A percentile compares a stretch with the other conserved stretches of the same genome.
phyloP scores from a whole-genome alignment of 1,140 invertebrate species.

The Sycophila sp. region DNA sequence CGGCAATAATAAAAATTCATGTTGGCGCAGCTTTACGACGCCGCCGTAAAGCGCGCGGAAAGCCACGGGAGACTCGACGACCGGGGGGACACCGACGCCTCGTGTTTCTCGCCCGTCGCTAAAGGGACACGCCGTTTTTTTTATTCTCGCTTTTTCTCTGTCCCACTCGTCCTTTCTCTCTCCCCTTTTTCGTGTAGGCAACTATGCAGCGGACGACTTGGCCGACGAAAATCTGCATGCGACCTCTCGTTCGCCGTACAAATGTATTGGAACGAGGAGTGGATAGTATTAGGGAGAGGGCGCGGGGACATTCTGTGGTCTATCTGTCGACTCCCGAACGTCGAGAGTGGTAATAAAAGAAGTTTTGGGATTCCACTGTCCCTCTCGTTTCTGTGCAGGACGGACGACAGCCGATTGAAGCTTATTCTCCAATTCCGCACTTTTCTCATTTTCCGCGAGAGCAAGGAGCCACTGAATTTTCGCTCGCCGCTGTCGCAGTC shows the following conservation, averaged over 20 bases:
- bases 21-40: constrained; percentile 35
- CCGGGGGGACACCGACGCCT: background rate
- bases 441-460: too few relatives aligned
- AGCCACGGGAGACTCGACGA: too few relatives aligned
- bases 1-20: constrained; percentile 44
- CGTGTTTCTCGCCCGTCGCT: constrained; percentile 17
- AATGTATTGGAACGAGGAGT: background rate
- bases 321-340: background rate
- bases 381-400: background rate
- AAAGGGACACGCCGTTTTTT: background rate
- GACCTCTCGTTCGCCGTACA: background rate
- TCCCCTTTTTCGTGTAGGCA: too few relatives aligned
- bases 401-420: constrained; percentile 31
- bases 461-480: too few relatives aligned
- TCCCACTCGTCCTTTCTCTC: too few relatives aligned
- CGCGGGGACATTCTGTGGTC: background rate
- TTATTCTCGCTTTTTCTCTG: background rate
- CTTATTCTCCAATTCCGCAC: too few relatives aligned
- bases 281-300: background rate
- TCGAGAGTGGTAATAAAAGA: constrained; percentile 14
- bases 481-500: too few relatives aligned
- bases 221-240: too few relatives aligned
- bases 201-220: too few relatives aligned
- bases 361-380: constrained; percentile 15
- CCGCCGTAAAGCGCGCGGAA: constrained; percentile 35